These are phyloP conservation scores for Yponomeuta sedellus DNA, from an alignment of 2,888 invertebrate species.

Conservation along the genomic window DNA sequence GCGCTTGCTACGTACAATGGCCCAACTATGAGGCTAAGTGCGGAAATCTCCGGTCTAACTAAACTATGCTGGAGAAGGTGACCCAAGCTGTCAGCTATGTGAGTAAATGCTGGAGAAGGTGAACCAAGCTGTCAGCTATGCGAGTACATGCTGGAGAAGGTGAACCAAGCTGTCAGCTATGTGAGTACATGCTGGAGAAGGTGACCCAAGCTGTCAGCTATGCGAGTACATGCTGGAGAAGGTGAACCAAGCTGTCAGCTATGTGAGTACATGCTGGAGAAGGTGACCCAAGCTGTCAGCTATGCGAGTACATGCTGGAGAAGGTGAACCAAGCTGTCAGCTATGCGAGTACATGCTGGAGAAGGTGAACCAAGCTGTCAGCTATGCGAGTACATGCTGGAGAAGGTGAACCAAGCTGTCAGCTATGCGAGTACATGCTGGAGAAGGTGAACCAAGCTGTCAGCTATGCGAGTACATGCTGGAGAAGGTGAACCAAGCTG, in stretches of 20 bases:
- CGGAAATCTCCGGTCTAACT: too few relatives aligned
- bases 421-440: constrained; percentile 82
- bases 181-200: constrained; percentile 73
- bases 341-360: constrained; percentile 79
- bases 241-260: too few relatives aligned
- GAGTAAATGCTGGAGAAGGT: constrained; percentile 52
- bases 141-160: background rate
- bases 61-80: too few relatives aligned
- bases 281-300: background rate
- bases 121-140: background rate
- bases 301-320: background rate
- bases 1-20: too few relatives aligned
- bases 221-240: background rate
- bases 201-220: background rate
- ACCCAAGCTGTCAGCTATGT: too few relatives aligned
- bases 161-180: too few relatives aligned
- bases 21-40: too few relatives aligned
- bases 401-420: too few relatives aligned
- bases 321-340: too few relatives aligned
- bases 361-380: background rate
- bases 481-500: too few relatives aligned
- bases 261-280: constrained; percentile 77
- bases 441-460: background rate
- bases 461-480: background rate
- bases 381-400: background rate